Base-by-base conservation (phyloP, 2,888 invertebrate genomes). In the Macaria notata region DNA sequence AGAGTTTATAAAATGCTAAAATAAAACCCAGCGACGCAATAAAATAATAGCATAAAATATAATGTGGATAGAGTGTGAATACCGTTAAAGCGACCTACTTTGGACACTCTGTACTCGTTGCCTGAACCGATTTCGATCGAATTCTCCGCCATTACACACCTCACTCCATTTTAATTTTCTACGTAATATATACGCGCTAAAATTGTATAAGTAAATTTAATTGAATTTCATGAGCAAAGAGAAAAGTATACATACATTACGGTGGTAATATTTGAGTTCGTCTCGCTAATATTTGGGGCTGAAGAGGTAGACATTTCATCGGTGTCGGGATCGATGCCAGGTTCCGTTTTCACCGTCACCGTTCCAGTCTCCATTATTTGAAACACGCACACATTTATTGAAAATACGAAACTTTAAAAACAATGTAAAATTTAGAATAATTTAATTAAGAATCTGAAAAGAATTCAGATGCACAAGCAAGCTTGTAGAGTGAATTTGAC, bases 41-140 rank as follows among this genome's bases (percentile, higher is more conserved):
- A 19, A 19, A 19, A 19, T 19, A 19, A 19, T 19, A 19, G 19
- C 19, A 19, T 19, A 19, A n/a, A 19, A 19, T 19, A 19, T 19
- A 41, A 41, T 41, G 4, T n/a, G 8, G 8, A 4, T 9, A 41
- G 8, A 41, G n/a, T 41, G 8, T 8, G 33, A 36, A 36, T 36
- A 36, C 33, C 33, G 33, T 36, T 36, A 36, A 7, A 36, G 4
- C 33, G 33, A 36, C n/a, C 41, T 41, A 41, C n/a, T 41, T 41
- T 8, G 9, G 41, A 8, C n/a, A 7, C 8, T 38, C 8, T 38
- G 8, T 41, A 4, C 36, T n/a, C 19, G 6, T 43, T 19, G 53
- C 42, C 58, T 58, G 39, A 33, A 50, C 58, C 30, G 9, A 58
- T 58, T 58, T 58, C 54, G 58, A 58, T 54, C 46, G 41, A 39